Percentiles rank a stretch among this genome's conserved stretches.
Evolutionary conservation across 2,113 vertebrate species (phyloP).

Genomic region (Pristiophorus japonicus): DNA sequence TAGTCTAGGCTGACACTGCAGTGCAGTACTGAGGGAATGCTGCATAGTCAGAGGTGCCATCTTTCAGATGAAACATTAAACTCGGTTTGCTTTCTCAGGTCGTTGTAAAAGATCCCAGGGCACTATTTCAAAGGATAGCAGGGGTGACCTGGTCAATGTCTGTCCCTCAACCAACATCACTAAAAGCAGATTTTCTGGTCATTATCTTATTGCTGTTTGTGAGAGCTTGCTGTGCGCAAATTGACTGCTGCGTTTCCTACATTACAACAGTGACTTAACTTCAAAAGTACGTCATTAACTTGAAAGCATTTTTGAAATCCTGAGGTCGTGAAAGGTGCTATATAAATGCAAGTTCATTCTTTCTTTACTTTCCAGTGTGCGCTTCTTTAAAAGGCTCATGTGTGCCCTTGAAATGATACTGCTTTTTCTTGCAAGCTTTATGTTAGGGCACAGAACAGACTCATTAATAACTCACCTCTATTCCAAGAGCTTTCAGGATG

Average conservation of each 20-base stretch:
- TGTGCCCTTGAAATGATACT: not conserved
- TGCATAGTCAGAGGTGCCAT: not conserved
- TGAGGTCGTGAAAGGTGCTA: too few relatives aligned
- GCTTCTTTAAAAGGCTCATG: not conserved
- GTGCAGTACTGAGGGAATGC: too few relatives aligned
- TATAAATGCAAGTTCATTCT: not conserved
- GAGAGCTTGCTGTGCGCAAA: not conserved
- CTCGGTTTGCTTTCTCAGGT: not conserved
- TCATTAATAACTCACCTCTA: conserved; percentile 58
- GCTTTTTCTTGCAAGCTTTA: not conserved
- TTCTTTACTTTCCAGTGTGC: not conserved
- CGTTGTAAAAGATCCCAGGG: not conserved
- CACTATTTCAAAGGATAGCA: not conserved
- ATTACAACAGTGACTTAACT: not conserved
- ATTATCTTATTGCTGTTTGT: not conserved
- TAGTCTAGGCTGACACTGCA: not conserved
- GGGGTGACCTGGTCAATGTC: not conserved
- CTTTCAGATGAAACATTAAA: not conserved
- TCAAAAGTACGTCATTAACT: not conserved
- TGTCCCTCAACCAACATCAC: not conserved
- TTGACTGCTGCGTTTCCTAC: not conserved
- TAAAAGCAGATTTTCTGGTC: not conserved
- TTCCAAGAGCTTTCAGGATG: conserved; percentile 78
- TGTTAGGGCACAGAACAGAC: not conserved
- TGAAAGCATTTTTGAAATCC: not conserved